Percentiles rank a stretch among this genome's conserved stretches.
These are phyloP conservation scores for Dicrurus megarhynchus DNA, from an alignment of 2,113 vertebrate genomes.

Conservation along the genomic window DNA sequence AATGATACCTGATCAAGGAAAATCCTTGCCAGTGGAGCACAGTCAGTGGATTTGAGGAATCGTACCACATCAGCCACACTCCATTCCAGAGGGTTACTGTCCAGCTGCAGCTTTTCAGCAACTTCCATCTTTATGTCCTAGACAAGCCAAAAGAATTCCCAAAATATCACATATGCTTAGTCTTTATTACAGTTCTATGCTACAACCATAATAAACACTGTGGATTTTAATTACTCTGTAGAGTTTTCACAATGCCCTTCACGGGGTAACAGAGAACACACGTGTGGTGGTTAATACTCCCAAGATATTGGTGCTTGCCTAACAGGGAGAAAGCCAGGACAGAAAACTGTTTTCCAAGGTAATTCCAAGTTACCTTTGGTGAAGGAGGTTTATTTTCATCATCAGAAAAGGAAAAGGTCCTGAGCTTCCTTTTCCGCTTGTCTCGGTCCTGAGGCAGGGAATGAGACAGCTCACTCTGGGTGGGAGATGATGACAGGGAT, in stretches of 20 bases:
- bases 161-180: neutral
- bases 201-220: neutral
- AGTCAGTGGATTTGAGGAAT: slow-evolving; percentile 96
- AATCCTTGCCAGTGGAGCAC: slow-evolving; percentile 91
- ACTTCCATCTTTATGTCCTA: slow-evolving; percentile 83
- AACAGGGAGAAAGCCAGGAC: neutral
- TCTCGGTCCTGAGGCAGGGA: slow-evolving; percentile 72
- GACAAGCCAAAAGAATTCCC: neutral
- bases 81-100: slow-evolving; percentile 96
- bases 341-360: neutral
- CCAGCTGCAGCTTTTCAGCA: slow-evolving; percentile 89
- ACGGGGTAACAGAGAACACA: neutral
- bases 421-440: slow-evolving; percentile 83
- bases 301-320: neutral
- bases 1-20: slow-evolving; percentile 92
- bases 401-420: slow-evolving; percentile 88
- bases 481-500: slow-evolving; percentile 84
- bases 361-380: slow-evolving; percentile 81
- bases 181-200: neutral
- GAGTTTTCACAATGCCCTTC: neutral
- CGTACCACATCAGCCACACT: slow-evolving; percentile 91
- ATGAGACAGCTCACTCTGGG: slow-evolving; percentile 82
- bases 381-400: slow-evolving; percentile 92
- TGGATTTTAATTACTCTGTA: neutral
- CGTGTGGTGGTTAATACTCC: accelerated